Conservation (phyloP, 2,797 vertebrate genomes). For the Antennarius maculatus region DNA sequence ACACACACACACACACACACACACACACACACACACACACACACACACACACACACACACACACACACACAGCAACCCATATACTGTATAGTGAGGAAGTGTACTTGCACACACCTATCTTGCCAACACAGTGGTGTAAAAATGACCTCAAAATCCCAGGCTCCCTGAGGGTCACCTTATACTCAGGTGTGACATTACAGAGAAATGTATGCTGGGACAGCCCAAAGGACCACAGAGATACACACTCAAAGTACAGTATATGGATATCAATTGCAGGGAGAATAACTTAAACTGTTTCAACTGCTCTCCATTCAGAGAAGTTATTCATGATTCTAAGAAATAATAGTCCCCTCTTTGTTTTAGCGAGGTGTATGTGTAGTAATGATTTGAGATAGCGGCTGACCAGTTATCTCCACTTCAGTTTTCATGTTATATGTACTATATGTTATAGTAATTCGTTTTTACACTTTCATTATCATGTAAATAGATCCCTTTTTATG, state of each 20-base stretch:
- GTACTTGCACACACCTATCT: conserved; percentile 41
- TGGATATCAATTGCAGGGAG: too few relatives aligned
- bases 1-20: background rate
- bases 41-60: conserved; percentile 9
- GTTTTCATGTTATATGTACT: too few relatives aligned
- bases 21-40: background rate
- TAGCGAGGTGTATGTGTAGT: too few relatives aligned
- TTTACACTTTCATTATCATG: too few relatives aligned
- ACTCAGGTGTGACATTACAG: conserved; percentile 85
- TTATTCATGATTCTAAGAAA: too few relatives aligned
- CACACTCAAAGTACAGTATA: conserved; percentile 4
- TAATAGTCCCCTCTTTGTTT: too few relatives aligned
- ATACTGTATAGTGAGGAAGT: conserved; percentile 10
- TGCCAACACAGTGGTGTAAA: conserved; percentile 67
- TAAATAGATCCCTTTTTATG: too few relatives aligned
- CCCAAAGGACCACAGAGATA: conserved; percentile 46
- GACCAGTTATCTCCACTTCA: too few relatives aligned
- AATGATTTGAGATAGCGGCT: too few relatives aligned
- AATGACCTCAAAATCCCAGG: conserved; percentile 69
- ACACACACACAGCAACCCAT: conserved; percentile 10
- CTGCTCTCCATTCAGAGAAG: background rate
- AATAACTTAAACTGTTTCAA: background rate
- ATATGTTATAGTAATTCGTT: too few relatives aligned
- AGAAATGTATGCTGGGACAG: conserved; percentile 79
- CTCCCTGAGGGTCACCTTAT: conserved; percentile 76